Evolutionary conservation across 1,140 invertebrate genomes (phyloP).

Genomic region (Odontomachus brunneus): DNA sequence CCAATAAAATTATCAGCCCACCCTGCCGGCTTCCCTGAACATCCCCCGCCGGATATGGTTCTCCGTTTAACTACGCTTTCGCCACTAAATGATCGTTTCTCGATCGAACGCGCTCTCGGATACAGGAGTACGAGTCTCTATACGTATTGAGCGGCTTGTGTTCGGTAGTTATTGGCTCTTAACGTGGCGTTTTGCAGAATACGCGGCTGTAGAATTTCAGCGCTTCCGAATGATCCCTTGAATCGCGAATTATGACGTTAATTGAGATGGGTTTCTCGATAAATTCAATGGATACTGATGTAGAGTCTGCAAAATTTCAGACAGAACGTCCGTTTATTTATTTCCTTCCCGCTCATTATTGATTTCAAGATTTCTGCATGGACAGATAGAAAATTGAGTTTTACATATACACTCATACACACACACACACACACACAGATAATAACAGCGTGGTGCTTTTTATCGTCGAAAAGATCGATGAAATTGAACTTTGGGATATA

Average conservation of each 20-base stretch:
- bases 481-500: not conserved
- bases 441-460: not conserved
- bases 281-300: not conserved
- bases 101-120: slow-evolving; percentile 12
- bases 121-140: not conserved
- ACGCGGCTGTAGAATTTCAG: not conserved
- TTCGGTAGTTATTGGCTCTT: slow-evolving; percentile 6
- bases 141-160: not conserved
- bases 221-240: not conserved
- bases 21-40: not conserved
- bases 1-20: slow-evolving; percentile 78
- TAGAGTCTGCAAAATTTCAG: no score
- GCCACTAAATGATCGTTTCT: slow-evolving; percentile 1
- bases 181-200: not conserved
- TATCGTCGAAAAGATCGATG: not conserved
- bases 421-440: no score
- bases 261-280: not conserved
- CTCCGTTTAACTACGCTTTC: slow-evolving; percentile 25
- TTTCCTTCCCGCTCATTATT: no score
- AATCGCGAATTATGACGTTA: not conserved
- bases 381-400: not conserved
- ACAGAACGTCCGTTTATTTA: no score
- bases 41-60: slow-evolving; percentile 9
- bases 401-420: no score
- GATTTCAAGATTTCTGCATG: no score